Evolutionary conservation across 1,140 invertebrate species (phyloP).

Genomic region (Papilio machaon): DNA sequence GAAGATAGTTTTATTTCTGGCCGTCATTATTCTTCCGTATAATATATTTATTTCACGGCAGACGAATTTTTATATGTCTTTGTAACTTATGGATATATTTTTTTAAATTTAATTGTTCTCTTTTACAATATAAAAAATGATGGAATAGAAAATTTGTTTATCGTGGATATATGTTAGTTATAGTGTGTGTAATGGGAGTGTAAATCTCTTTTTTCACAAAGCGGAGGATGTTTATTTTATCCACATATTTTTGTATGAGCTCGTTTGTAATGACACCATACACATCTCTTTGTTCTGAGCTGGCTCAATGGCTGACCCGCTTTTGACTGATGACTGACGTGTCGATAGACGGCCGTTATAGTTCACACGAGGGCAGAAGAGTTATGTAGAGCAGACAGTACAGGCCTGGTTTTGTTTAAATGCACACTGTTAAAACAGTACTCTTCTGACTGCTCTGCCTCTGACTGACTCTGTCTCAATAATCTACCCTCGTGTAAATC

Average conservation of each 20-base stretch:
- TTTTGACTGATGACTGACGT: constrained; percentile 25
- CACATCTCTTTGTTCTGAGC: constrained; percentile 26
- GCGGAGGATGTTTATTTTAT: constrained; percentile 18
- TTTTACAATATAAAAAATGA: background rate
- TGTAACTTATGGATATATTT: constrained; percentile 7
- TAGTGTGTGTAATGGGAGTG: constrained; percentile 7
- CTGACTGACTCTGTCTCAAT: background rate
- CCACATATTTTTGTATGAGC: constrained; percentile 10
- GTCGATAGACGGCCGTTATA: constrained; percentile 15
- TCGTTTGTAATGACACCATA: constrained; percentile 8
- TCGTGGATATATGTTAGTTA: background rate
- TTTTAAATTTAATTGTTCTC: constrained; percentile 10
- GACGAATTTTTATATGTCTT: constrained; percentile 23
- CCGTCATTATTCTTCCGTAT: constrained; percentile 8
- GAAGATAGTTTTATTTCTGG: constrained; percentile 49
- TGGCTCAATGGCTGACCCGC: constrained; percentile 6
- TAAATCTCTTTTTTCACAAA: constrained; percentile 16
- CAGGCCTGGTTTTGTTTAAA: too few relatives aligned
- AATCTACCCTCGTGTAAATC: background rate
- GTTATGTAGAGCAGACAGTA: too few relatives aligned
- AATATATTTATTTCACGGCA: constrained; percentile 32
- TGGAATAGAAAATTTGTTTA: background rate
- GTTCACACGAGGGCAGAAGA: background rate
- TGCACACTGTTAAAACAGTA: background rate
- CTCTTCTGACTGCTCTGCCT: background rate